These are phyloP conservation scores for Euborellia annulipes DNA, from an alignment of 1,140 invertebrate genomes.

Conservation along the genomic window DNA sequence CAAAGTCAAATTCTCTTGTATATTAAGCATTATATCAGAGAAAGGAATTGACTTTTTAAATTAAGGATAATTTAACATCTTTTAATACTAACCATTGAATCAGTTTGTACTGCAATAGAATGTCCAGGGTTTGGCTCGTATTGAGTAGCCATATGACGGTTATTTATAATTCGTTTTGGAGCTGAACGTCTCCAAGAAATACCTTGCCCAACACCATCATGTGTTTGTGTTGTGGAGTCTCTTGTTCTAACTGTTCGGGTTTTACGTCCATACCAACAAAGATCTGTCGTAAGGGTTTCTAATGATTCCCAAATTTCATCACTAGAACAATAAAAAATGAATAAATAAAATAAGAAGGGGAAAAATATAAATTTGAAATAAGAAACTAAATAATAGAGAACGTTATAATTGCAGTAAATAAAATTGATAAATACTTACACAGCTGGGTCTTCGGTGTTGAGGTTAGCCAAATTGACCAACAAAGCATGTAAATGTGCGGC, in stretches of 20 bases:
- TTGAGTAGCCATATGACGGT: too few relatives aligned
- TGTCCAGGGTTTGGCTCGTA: not conserved
- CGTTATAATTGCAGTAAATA: too few relatives aligned
- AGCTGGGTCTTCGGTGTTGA: slow-evolving; percentile 21
- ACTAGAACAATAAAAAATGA: slow-evolving; percentile 10
- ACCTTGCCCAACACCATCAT: not conserved
- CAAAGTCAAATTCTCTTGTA: too few relatives aligned
- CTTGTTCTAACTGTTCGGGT: slow-evolving; percentile 3
- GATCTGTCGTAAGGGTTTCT: slow-evolving; percentile 18
- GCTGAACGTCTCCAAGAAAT: not conserved
- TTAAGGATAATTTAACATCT: too few relatives aligned
- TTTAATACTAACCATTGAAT: too few relatives aligned
- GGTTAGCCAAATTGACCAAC: slow-evolving; percentile 29
- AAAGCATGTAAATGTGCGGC: slow-evolving; percentile 28
- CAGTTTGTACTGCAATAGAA: slow-evolving; percentile 13
- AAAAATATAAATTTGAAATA: too few relatives aligned
- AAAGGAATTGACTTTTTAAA: too few relatives aligned
- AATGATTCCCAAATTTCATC: slow-evolving; percentile 19
- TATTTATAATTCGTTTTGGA: not conserved
- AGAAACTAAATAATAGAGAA: too few relatives aligned
- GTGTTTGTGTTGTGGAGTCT: slow-evolving; percentile 8
- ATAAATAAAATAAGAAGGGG: not conserved
- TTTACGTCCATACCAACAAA: not conserved
- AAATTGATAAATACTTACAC: slow-evolving; percentile 15
- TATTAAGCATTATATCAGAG: too few relatives aligned